Percentiles rank a stretch among this genome's conserved stretches.
Conservation (phyloP, 2,113 vertebrate genomes). For the Climacteris rufus region DNA sequence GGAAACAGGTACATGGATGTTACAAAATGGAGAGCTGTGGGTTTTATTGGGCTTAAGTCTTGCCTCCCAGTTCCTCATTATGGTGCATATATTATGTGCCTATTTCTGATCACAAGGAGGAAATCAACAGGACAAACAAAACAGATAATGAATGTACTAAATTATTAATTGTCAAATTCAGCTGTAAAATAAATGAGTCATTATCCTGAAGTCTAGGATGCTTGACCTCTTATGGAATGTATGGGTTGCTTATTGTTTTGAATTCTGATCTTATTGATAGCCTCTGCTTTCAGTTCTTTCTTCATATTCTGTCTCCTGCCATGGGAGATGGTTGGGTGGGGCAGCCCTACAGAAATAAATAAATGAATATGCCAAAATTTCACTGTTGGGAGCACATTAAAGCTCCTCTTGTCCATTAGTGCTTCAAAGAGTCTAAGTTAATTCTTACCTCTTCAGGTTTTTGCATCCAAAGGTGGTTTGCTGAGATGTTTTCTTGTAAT, state of each 20-base stretch:
- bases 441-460: neutral
- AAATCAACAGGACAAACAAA: neutral
- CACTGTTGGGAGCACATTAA: neutral
- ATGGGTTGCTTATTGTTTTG: neutral
- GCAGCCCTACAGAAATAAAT: neutral
- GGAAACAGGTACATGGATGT: constrained; percentile 90
- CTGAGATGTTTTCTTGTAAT: neutral
- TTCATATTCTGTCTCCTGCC: neutral
- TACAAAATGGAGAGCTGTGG: neutral
- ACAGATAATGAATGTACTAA: neutral
- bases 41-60: neutral
- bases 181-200: neutral
- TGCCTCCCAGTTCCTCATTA: neutral
- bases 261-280: neutral
- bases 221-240: neutral
- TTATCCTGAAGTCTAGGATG: neutral
- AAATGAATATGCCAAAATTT: neutral
- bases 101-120: neutral
- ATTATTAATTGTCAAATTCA: neutral
- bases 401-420: neutral
- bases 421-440: neutral
- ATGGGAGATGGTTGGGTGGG: neutral
- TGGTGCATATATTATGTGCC: neutral
- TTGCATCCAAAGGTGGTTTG: neutral
- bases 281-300: neutral